Evolutionary conservation across 2,797 vertebrate genomes (phyloP).

Genomic region (Muscicapa comitata): DNA sequence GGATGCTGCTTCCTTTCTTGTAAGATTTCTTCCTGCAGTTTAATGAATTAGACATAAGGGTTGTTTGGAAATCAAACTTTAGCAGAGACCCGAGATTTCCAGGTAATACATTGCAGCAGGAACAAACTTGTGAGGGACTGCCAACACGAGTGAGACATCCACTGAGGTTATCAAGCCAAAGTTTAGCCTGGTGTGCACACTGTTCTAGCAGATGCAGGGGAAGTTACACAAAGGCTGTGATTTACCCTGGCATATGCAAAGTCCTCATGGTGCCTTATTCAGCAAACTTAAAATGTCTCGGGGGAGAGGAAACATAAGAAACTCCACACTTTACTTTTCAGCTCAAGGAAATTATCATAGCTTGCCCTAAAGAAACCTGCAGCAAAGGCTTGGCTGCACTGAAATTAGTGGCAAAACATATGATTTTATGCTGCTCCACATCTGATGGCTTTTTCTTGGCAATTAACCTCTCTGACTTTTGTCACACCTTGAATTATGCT

Average conservation of each 20-base stretch:
- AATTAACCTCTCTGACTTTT: background rate
- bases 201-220: background rate
- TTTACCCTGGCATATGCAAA: background rate
- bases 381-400: background rate
- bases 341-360: background rate
- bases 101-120: background rate
- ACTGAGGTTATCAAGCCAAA: background rate
- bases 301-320: background rate
- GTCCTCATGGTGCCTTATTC: background rate
- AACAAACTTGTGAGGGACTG: background rate
- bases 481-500: background rate
- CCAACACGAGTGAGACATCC: fast-evolving
- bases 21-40: background rate
- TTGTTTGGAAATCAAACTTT: background rate
- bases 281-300: background rate
- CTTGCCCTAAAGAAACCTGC: background rate
- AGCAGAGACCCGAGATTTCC: background rate
- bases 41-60: background rate
- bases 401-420: background rate
- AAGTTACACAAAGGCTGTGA: background rate
- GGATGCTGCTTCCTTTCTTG: background rate
- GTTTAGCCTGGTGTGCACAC: background rate
- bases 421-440: background rate
- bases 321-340: background rate
- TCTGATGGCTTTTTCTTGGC: background rate